A percentile compares a stretch with the other conserved stretches of the same genome.
Evolutionary conservation across 1,140 invertebrate species (phyloP).

Genomic region (Hyles euphorbiae): DNA sequence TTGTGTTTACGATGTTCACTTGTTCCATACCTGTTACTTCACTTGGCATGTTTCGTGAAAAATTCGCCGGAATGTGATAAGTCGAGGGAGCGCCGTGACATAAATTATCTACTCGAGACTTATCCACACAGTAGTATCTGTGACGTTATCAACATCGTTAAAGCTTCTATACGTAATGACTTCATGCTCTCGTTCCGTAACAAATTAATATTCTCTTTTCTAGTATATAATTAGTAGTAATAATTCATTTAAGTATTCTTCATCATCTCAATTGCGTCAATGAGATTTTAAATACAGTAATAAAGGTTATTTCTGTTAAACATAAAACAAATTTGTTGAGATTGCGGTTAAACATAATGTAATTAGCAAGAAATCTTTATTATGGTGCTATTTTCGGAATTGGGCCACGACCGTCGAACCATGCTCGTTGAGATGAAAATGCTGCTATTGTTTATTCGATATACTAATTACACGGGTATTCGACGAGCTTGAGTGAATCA

Average conservation of each 20-base stretch:
- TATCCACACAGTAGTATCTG: background rate
- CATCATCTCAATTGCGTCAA: too few species aligned
- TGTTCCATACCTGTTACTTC: background rate
- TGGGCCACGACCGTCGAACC: constrained; percentile 18
- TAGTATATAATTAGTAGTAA: too few species aligned
- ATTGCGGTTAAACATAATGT: constrained; percentile 18
- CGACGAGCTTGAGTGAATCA: constrained; percentile 35
- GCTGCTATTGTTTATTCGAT: constrained; percentile 13
- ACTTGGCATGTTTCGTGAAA: background rate
- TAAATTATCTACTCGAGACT: too few species aligned
- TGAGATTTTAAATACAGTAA: constrained; percentile 1
- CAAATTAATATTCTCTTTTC: too few species aligned
- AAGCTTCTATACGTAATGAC: background rate
- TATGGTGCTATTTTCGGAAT: constrained; percentile 21
- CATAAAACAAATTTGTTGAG: constrained; percentile 18
- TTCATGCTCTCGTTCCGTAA: too few species aligned
- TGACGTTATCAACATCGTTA: constrained; percentile 1
- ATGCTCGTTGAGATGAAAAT: constrained; percentile 5
- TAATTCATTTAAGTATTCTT: too few species aligned
- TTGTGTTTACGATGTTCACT: background rate
- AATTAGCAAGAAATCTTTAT: constrained; percentile 23
- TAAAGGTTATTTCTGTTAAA: constrained; percentile 16
- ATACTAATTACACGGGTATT: constrained; percentile 15
- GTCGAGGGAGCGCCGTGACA: background rate
- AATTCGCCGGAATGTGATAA: background rate